phyloP scores from a whole-genome alignment of 2,888 invertebrate genomes.

The Calameuta idolon region DNA sequence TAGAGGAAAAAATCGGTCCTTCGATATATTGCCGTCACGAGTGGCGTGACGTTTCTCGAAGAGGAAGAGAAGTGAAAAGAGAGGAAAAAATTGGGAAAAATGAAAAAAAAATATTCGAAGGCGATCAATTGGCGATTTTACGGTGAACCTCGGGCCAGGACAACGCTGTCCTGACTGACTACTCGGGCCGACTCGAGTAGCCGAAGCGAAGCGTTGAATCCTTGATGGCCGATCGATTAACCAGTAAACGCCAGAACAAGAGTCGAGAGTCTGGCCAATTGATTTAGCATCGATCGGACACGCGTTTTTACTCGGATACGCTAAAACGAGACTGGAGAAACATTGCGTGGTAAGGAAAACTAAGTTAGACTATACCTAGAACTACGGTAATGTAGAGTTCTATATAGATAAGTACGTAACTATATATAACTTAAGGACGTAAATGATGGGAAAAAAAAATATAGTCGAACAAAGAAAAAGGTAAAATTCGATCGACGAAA shows the following conservation, averaged over 20 bases:
- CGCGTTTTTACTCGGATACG: slow-evolving; percentile 12
- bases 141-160: not conserved
- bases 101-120: not conserved
- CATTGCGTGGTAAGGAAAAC: not conserved
- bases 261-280: slow-evolving; percentile 15
- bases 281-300: slow-evolving; percentile 22
- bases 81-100: not conserved
- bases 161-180: not conserved
- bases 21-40: too few relatives aligned
- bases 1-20: too few relatives aligned
- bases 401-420: not conserved
- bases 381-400: not conserved
- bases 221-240: not conserved
- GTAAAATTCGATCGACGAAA: not conserved
- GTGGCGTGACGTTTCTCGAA: too few relatives aligned
- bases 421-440: not conserved
- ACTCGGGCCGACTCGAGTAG: not conserved
- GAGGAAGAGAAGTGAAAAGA: too few relatives aligned
- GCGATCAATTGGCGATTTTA: not conserved
- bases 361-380: not conserved
- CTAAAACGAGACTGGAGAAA: not conserved
- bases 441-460: not conserved
- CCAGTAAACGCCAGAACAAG: slow-evolving; percentile 15
- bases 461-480: not conserved
- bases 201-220: not conserved